These are phyloP conservation scores for Pholis gunnellus DNA, from an alignment of 2,113 vertebrate species.

Conservation along the genomic window DNA sequence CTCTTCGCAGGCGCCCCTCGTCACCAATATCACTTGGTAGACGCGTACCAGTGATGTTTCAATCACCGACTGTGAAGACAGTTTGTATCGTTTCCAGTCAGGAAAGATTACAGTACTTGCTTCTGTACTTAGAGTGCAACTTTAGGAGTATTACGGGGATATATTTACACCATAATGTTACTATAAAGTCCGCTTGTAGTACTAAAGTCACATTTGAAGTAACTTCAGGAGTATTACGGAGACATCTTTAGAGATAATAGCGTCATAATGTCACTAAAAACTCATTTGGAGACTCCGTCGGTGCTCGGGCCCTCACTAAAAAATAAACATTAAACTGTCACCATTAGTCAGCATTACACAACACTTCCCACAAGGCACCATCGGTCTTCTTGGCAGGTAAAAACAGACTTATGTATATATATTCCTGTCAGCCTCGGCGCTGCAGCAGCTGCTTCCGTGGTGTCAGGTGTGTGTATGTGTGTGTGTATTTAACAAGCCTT, in stretches of 20 bases:
- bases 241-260: too few relatives aligned
- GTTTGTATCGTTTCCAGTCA: too few relatives aligned
- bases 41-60: too few relatives aligned
- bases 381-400: not conserved
- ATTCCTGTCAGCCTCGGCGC: not conserved
- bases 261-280: too few relatives aligned
- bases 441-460: conserved; percentile 16
- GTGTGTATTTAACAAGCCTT: conserved; percentile 6
- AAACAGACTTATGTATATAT: not conserved
- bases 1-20: too few relatives aligned
- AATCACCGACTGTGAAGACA: too few relatives aligned
- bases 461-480: conserved; percentile 35
- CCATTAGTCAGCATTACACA: not conserved
- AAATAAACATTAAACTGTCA: not conserved
- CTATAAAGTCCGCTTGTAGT: not conserved
- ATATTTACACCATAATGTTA: not conserved
- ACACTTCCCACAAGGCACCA: not conserved
- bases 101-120: too few relatives aligned
- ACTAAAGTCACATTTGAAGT: not conserved
- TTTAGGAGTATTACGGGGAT: not conserved
- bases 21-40: too few relatives aligned
- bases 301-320: too few relatives aligned
- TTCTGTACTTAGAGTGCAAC: not conserved
- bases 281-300: too few relatives aligned
- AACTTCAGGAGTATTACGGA: not conserved